phyloP scores from a whole-genome alignment of 2,888 invertebrate species.

The Scotopteryx bipunctaria region DNA sequence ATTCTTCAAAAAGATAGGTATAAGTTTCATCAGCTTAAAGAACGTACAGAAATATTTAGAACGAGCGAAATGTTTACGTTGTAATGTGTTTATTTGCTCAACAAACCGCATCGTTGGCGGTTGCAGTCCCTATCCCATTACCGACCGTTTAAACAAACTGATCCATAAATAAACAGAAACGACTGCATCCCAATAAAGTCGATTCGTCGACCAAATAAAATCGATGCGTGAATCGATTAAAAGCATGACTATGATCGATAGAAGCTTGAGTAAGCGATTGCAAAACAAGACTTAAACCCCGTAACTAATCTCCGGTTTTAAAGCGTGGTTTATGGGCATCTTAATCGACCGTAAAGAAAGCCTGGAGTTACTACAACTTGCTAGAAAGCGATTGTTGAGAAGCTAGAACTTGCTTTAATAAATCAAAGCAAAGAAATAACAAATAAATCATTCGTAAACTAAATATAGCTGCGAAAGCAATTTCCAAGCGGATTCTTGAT shows the following conservation, averaged over 20 bases:
- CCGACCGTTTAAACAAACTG: constrained; percentile 49
- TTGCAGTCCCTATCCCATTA: constrained; percentile 43
- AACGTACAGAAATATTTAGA: constrained; percentile 18
- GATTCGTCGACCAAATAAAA: too few species aligned
- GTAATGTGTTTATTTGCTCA: constrained; percentile 44
- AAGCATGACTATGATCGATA: constrained; percentile 59
- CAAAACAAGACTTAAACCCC: constrained; percentile 55
- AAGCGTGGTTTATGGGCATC: constrained; percentile 46
- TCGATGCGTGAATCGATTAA: constrained; percentile 56
- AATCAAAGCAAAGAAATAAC: not conserved
- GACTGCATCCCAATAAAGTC: constrained; percentile 50
- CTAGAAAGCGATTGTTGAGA: constrained; percentile 32
- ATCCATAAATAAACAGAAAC: constrained; percentile 50
- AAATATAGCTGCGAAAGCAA: too few species aligned
- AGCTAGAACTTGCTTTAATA: constrained; percentile 13
- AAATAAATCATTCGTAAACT: constrained; percentile 1
- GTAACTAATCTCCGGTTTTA: constrained; percentile 63
- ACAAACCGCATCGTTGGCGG: constrained; percentile 44
- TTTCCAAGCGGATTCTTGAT: too few species aligned
- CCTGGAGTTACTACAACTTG: constrained; percentile 27
- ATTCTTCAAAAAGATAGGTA: too few species aligned
- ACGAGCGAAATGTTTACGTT: constrained; percentile 24
- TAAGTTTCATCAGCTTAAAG: constrained; percentile 10
- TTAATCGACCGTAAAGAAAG: constrained; percentile 49
- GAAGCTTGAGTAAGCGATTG: constrained; percentile 59